Conservation (phyloP, 2,888 invertebrate genomes). For the Platerodrilus igneus region DNA sequence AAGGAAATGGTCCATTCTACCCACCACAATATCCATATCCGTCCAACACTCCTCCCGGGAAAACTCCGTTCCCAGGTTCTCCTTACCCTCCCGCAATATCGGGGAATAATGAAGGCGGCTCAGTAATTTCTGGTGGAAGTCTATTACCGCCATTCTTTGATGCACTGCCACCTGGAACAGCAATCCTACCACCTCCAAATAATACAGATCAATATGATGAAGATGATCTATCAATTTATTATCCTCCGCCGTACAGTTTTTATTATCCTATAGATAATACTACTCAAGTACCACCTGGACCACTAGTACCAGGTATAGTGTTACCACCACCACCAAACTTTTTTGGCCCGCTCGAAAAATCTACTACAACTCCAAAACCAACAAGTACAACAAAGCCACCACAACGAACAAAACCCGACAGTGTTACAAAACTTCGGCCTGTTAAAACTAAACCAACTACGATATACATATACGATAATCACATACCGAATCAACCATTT, state of each 20-base stretch:
- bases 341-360: conserved; percentile 66
- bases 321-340: conserved; percentile 85
- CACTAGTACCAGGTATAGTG: conserved; percentile 82
- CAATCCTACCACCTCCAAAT: conserved; percentile 49
- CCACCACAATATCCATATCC: conserved; percentile 58
- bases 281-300: conserved; percentile 73
- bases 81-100: conserved; percentile 55
- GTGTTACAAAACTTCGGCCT: conserved; percentile 43
- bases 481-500: conserved; percentile 52
- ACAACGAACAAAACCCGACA: conserved; percentile 30
- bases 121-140: conserved; percentile 53
- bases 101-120: conserved; percentile 44
- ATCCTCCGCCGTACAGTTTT: conserved; percentile 86
- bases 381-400: conserved; percentile 40
- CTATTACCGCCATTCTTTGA: conserved; percentile 48
- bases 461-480: conserved; percentile 43
- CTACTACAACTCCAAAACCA: conserved; percentile 31
- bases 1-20: conserved; percentile 53
- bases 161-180: conserved; percentile 60
- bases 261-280: conserved; percentile 73
- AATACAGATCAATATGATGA: conserved; percentile 73
- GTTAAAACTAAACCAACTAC: conserved; percentile 42
- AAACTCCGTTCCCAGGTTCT: conserved; percentile 60
- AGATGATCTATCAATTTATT: conserved; percentile 87
- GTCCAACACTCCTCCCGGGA: conserved; percentile 64